A percentile compares a stretch with the other conserved stretches of the same genome.
Conservation (phyloP, 2,797 vertebrate species). For the Cryptoprocta ferox region DNA sequence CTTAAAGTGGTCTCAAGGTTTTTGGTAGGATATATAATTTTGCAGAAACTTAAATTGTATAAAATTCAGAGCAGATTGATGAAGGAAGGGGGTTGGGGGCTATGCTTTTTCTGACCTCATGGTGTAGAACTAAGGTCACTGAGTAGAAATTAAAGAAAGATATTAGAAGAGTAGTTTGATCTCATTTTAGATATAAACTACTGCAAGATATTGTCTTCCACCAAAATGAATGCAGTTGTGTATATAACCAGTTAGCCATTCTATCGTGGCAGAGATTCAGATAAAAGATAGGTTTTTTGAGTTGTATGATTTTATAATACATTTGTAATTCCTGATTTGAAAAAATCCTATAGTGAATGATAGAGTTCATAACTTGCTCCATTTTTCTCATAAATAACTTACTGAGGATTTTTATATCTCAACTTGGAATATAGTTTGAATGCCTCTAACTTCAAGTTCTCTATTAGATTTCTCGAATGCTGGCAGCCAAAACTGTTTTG, state of each 20-base stretch:
- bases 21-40: background rate
- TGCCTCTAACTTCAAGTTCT: constrained; percentile 52
- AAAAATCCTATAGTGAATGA: background rate
- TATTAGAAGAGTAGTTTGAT: background rate
- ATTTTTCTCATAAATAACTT: background rate
- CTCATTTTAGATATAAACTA: background rate
- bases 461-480: constrained; percentile 96
- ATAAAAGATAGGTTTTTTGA: background rate
- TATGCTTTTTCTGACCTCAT: background rate
- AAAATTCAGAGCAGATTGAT: background rate
- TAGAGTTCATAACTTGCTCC: background rate
- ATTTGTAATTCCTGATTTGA: background rate
- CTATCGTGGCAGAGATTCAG: background rate
- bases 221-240: background rate
- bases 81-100: background rate
- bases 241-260: background rate
- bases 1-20: background rate
- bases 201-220: background rate
- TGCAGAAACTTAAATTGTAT: background rate
- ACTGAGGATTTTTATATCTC: background rate
- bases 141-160: background rate
- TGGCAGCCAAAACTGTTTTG: constrained; percentile 96
- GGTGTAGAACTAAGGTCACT: background rate
- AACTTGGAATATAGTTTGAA: background rate
- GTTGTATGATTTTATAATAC: background rate